These are phyloP conservation scores for Gulo gulo DNA, from an alignment of 2,113 vertebrate species.

Conservation along the genomic window DNA sequence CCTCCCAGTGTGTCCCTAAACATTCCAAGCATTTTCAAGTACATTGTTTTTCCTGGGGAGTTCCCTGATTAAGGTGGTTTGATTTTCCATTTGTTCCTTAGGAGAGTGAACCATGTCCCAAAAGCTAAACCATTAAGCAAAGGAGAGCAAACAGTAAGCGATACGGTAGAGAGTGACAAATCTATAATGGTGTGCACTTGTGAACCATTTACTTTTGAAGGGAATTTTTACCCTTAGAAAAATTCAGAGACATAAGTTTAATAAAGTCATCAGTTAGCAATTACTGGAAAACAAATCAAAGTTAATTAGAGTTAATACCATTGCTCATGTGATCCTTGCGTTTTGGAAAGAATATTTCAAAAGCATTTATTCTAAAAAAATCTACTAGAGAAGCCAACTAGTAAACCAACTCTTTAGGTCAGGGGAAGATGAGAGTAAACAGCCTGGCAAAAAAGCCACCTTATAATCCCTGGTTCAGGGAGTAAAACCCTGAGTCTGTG, in stretches of 20 bases:
- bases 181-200: neutral
- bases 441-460: neutral
- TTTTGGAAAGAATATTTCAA: constrained; percentile 12
- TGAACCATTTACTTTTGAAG: neutral
- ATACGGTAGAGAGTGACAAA: neutral
- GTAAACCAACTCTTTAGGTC: neutral
- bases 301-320: neutral
- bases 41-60: neutral
- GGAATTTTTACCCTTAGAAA: constrained; percentile 3
- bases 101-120: neutral
- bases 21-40: neutral
- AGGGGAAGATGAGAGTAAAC: neutral
- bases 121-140: neutral
- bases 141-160: neutral
- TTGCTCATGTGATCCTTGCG: neutral
- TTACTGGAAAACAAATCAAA: neutral
- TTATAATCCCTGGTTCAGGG: neutral
- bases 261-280: neutral
- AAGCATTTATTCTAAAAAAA: neutral
- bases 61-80: neutral
- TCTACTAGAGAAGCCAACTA: neutral
- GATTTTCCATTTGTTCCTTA: neutral
- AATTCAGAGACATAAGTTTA: neutral
- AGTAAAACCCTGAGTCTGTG: neutral
- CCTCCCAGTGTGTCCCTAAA: neutral